Percentiles rank a stretch among this genome's conserved stretches.
phyloP scores from a whole-genome alignment of 2,888 invertebrate species.

The Agapostemon virescens region DNA sequence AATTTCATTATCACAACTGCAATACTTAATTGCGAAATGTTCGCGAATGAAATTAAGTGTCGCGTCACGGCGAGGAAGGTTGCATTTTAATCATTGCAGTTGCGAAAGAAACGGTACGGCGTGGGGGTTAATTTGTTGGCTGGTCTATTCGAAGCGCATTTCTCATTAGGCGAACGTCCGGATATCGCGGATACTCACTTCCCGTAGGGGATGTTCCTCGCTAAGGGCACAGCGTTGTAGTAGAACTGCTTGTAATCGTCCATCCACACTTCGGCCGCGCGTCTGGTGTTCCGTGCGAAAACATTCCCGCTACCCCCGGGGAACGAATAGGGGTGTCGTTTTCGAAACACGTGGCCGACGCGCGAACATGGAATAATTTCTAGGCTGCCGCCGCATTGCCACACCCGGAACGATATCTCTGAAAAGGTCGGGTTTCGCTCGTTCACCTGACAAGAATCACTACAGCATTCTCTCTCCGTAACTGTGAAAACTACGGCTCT shows the following conservation, averaged over 20 bases:
- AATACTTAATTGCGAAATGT: too few relatives aligned
- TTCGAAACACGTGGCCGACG: constrained; percentile 96
- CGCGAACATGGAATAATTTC: constrained; percentile 99
- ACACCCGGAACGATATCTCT: constrained; percentile 93
- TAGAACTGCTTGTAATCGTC: constrained; percentile 98
- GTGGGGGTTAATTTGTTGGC: not conserved
- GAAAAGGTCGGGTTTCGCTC: constrained; percentile 44
- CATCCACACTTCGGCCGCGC: constrained; percentile 99
- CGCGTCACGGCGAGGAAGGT: too few relatives aligned
- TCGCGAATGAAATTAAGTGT: too few relatives aligned
- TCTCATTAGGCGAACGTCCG: not conserved
- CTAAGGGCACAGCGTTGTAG: constrained; percentile 94
- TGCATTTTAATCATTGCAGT: not conserved
- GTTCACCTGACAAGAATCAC: not conserved
- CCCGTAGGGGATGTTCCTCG: constrained; percentile 93
- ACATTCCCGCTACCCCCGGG: constrained; percentile 98
- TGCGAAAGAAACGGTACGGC: not conserved
- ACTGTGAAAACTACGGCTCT: too few relatives aligned
- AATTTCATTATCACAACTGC: too few relatives aligned
- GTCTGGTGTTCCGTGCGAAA: constrained; percentile 95
- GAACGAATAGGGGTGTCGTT: constrained; percentile 99
- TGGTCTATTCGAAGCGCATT: not conserved
- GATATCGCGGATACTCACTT: constrained; percentile 85
- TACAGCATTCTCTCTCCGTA: not conserved
- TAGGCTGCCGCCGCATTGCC: constrained; percentile 98